Evolutionary conservation across 2,888 invertebrate genomes (phyloP), one percentile per base, ranked within the genome.

Genomic region (Merodon equestris): DNA sequence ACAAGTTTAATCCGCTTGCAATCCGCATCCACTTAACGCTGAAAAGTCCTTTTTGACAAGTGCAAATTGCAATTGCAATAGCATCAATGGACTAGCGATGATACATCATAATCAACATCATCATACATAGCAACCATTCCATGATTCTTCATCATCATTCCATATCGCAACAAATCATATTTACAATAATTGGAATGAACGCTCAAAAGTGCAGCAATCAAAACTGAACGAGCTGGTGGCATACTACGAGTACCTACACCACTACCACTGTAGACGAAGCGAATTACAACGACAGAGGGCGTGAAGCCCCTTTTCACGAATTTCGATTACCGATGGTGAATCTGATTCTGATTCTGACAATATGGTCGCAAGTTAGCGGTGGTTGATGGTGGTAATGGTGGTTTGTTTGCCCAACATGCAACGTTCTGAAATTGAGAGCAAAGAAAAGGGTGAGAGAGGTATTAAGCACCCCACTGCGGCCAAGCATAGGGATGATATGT

Each of bases 141-240:
- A 73, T 61, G 58, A 56, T 48, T 54, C n/a, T 73, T 68, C 73
- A 63, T 51, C 77, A 79, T 63, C 68, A 73, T 79, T 68, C 67
- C 73, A 68, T 72, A 68, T 79, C 73, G 73, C 63, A 79, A 67
- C 73, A 79, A 79, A 79, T 79, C 73, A 79, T 79, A 79, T 79
- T 79, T 79, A 67, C 73, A 79, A 79, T 79, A 79, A 79, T 79
- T 79, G 77, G 73, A 79, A 72, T 67, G 76, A 73, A 73, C 63
- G 63, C 73, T 73, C 73, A 73, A 79, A 79, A 79, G 77, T 79
- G 77, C 77, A 79, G 77, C 73, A 79, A 79, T 73, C 77, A 79
- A 79, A 79, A 79, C 73, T 79, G 73, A 79, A 79, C 77, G 63
- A 79, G 77, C 73, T 63, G 73, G 63, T 67, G 68, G 53, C 73